These are phyloP conservation scores for Spodoptera frugiperda DNA, from an alignment of 1,140 invertebrate genomes.

Conservation along the genomic window DNA sequence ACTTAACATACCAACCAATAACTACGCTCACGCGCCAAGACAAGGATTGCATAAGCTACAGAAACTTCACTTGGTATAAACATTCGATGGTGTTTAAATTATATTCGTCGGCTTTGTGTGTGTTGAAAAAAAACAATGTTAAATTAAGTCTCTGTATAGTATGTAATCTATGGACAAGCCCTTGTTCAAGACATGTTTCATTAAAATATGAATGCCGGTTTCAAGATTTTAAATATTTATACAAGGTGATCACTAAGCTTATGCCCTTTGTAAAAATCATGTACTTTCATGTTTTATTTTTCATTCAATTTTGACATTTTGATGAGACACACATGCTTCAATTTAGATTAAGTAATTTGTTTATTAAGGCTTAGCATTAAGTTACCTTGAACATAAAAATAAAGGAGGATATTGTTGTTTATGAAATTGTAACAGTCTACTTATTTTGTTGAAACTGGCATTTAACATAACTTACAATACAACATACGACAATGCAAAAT, in stretches of 20 bases:
- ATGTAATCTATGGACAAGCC: neutral
- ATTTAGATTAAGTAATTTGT: no score
- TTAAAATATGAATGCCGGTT: neutral
- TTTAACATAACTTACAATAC: neutral
- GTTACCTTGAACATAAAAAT: neutral
- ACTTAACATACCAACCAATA: neutral
- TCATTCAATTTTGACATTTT: no score
- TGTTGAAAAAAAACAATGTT: neutral
- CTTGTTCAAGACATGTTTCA: slow-evolving; percentile 4
- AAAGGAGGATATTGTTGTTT: neutral
- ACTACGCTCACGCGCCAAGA: neutral
- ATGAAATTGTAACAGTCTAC: slow-evolving; percentile 1
- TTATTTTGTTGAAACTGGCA: slow-evolving; percentile 19
- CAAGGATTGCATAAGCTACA: slow-evolving; percentile 20
- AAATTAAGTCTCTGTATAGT: neutral
- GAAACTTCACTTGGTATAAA: slow-evolving; percentile 1
- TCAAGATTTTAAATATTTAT: neutral
- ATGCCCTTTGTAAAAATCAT: neutral
- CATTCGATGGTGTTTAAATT: no score
- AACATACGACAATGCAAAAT: neutral
- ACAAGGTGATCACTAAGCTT: neutral
- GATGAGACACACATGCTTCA: no score
- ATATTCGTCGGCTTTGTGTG: no score
- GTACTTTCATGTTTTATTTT: no score
- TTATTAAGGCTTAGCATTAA: neutral